Evolutionary conservation across 2,888 invertebrate genomes (phyloP).

Genomic region (Nomada flava): DNA sequence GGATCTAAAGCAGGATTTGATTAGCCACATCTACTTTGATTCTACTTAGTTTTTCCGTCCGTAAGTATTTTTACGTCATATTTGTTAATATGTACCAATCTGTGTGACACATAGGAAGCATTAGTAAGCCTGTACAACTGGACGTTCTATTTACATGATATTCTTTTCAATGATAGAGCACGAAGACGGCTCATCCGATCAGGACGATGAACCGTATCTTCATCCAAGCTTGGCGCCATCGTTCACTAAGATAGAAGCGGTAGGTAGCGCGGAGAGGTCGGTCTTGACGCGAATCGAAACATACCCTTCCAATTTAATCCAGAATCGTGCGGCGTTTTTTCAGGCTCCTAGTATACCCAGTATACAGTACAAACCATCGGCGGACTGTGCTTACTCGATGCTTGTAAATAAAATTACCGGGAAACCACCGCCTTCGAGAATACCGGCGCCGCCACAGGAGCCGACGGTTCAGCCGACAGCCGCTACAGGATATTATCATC

Average conservation of each 20-base stretch:
- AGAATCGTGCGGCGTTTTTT: constrained; percentile 43
- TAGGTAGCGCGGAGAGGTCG: constrained; percentile 71
- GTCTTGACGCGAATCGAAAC: no score
- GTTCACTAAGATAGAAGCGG: constrained; percentile 87
- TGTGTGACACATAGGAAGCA: constrained; percentile 55
- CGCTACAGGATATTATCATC: constrained; percentile 77
- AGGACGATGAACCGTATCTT: constrained; percentile 89
- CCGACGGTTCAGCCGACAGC: constrained; percentile 71
- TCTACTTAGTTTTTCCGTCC: constrained; percentile 80
- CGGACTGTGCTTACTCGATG: constrained; percentile 95
- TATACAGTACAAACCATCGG: constrained; percentile 92
- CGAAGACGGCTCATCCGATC: constrained; percentile 85
- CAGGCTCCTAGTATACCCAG: constrained; percentile 87
- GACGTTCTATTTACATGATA: constrained; percentile 36
- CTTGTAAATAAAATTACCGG: constrained; percentile 94
- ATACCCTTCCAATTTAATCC: neutral
- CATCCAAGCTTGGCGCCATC: constrained; percentile 92
- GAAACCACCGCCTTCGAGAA: constrained; percentile 82
- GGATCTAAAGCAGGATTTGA: constrained; percentile 79
- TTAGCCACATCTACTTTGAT: constrained; percentile 81
- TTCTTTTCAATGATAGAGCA: constrained; percentile 75
- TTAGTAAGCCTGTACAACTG: constrained; percentile 27
- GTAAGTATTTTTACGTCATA: constrained; percentile 76
- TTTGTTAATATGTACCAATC: constrained; percentile 63
- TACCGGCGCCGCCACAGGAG: constrained; percentile 71